Percentiles rank a stretch among this genome's conserved stretches.
phyloP scores from a whole-genome alignment of 2,888 invertebrate genomes.

The Pseudococcus viburni region DNA sequence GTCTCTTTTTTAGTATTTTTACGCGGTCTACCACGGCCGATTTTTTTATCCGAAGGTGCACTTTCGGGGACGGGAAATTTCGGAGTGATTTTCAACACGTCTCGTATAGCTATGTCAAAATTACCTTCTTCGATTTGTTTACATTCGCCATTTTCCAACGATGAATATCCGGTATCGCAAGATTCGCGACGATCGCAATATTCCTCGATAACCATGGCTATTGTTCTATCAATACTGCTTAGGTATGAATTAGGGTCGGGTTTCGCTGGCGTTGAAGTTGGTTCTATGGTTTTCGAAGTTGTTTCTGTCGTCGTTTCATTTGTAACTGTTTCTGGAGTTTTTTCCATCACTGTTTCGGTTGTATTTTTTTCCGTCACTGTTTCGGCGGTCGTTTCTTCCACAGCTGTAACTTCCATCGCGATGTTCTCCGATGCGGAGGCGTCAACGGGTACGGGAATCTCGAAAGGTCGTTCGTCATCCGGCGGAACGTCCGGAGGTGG shows the following conservation, averaged over 20 bases:
- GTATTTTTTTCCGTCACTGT: not conserved
- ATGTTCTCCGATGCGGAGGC: not conserved
- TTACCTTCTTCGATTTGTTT: not conserved
- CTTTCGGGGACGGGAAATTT: not conserved
- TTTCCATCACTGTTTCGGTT: not conserved
- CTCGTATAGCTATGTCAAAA: not conserved
- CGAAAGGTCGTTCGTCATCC: not conserved
- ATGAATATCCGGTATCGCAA: slow-evolving; percentile 39
- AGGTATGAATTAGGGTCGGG: not conserved
- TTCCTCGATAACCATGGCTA: not conserved
- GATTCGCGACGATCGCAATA: slow-evolving; percentile 14
- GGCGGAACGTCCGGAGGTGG: not conserved
- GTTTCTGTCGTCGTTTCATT: not conserved
- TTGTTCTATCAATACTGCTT: slow-evolving; percentile 9
- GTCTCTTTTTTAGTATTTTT: slow-evolving; percentile 6
- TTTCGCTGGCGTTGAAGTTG: not conserved
- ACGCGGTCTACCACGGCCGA: slow-evolving; percentile 35
- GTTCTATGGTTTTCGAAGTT: not conserved
- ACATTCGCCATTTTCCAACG: slow-evolving; percentile 50
- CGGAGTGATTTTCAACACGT: not conserved
- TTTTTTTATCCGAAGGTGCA: not conserved
- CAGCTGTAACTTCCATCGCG: not conserved
- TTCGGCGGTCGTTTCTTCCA: not conserved
- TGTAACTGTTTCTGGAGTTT: not conserved
- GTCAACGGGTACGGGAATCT: not conserved